Conservation (phyloP, 2,113 vertebrate species). For the Lichenostomus cassidix region DNA sequence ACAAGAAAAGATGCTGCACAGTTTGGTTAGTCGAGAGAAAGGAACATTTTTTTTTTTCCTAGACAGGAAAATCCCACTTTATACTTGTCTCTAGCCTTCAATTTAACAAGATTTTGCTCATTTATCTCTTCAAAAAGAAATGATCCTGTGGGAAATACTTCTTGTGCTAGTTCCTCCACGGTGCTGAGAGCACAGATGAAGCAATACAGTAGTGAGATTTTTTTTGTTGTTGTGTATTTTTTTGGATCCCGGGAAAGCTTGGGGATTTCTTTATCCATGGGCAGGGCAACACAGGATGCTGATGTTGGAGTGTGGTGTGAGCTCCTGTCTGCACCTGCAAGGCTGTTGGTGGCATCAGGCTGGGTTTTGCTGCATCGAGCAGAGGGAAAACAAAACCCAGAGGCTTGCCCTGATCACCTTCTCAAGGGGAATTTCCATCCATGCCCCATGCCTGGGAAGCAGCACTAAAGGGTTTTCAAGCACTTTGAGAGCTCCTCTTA, state of each 20-base stretch:
- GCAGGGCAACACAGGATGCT: background rate
- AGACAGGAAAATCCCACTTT: background rate
- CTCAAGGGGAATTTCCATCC: background rate
- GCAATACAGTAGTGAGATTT: background rate
- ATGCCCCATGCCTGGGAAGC: background rate
- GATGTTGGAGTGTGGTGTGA: rapidly evolving
- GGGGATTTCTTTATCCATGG: background rate
- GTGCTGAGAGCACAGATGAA: background rate
- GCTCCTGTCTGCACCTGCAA: background rate
- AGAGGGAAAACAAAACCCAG: background rate
- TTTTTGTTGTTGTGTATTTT: background rate
- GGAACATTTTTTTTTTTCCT: background rate
- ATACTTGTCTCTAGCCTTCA: background rate
- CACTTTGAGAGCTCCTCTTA: conserved; percentile 27
- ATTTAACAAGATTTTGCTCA: background rate
- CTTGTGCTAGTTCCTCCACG: background rate
- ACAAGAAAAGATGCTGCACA: background rate
- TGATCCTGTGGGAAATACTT: background rate
- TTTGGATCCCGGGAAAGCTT: background rate
- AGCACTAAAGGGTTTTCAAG: background rate
- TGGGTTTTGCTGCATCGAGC: background rate
- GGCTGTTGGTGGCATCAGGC: rapidly evolving
- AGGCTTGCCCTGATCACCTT: background rate
- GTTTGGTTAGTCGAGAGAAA: background rate
- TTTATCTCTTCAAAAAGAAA: background rate